Evolutionary conservation across 1,140 invertebrate species (phyloP).

Genomic region (Calephelis virginiensis): DNA sequence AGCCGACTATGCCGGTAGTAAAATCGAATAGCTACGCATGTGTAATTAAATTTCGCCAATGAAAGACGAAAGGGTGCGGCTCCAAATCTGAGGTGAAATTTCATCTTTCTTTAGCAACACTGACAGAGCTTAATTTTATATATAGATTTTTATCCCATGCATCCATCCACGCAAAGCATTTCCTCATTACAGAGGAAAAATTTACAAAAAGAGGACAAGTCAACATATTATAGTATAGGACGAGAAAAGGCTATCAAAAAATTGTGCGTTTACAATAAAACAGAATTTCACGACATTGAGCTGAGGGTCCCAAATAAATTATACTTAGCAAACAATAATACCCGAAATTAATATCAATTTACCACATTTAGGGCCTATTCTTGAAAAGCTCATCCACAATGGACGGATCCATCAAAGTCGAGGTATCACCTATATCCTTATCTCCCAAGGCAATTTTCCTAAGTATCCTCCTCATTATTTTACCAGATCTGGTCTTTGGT

Average conservation of each 20-base stretch:
- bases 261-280: not conserved
- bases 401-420: constrained; percentile 93
- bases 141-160: too few species aligned
- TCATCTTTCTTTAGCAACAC: too few species aligned
- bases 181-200: too few species aligned
- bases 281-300: not conserved
- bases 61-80: too few species aligned
- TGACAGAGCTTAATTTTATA: too few species aligned
- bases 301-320: not conserved
- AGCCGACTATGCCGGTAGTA: too few species aligned
- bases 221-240: not conserved
- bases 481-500: constrained; percentile 98
- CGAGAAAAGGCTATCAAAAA: not conserved
- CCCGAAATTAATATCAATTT: not conserved
- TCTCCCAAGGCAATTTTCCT: constrained; percentile 95
- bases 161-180: too few species aligned
- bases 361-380: constrained; percentile 78
- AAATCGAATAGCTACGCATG: too few species aligned
- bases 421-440: constrained; percentile 93
- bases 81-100: too few species aligned
- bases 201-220: not conserved
- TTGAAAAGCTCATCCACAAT: constrained; percentile 90
- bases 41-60: too few species aligned
- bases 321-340: constrained; percentile 15
- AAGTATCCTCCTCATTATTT: constrained; percentile 97